Evolutionary conservation across 2,113 vertebrate species (phyloP).

Genomic region (Clinocottus analis): DNA sequence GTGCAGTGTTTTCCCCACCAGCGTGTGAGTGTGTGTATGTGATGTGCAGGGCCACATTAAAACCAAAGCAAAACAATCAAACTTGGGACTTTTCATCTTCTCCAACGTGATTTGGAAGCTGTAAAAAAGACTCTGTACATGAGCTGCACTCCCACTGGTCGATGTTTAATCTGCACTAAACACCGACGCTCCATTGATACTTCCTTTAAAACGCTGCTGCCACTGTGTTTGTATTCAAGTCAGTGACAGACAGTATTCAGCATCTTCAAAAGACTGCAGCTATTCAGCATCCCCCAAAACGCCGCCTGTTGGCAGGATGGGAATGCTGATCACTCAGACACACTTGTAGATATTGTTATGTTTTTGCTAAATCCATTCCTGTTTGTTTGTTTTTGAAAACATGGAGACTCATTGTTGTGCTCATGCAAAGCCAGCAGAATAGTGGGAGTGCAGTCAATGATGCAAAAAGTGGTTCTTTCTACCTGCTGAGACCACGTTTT

Average conservation of each 20-base stretch:
- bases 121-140: background rate
- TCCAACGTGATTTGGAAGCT: slow-evolving; percentile 7
- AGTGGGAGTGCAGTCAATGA: background rate
- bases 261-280: background rate
- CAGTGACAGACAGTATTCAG: slow-evolving; percentile 4
- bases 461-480: background rate
- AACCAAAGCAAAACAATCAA: background rate
- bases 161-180: background rate
- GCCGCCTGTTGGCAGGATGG: background rate
- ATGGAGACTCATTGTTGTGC: background rate
- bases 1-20: background rate
- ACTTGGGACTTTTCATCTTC: slow-evolving; percentile 9
- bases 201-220: background rate
- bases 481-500: background rate
- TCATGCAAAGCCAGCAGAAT: background rate
- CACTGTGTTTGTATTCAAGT: slow-evolving; percentile 2
- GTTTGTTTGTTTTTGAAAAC: background rate
- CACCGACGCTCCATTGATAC: background rate
- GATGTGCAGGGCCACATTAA: slow-evolving; percentile 11
- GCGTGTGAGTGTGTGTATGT: background rate
- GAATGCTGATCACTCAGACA: background rate
- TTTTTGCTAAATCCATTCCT: background rate
- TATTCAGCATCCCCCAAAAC: background rate
- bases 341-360: background rate
- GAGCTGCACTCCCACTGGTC: background rate